Percentiles rank a stretch among this genome's conserved stretches.
Evolutionary conservation across 2,113 vertebrate genomes (phyloP).

Genomic region (Urocynchramus pylzowi): DNA sequence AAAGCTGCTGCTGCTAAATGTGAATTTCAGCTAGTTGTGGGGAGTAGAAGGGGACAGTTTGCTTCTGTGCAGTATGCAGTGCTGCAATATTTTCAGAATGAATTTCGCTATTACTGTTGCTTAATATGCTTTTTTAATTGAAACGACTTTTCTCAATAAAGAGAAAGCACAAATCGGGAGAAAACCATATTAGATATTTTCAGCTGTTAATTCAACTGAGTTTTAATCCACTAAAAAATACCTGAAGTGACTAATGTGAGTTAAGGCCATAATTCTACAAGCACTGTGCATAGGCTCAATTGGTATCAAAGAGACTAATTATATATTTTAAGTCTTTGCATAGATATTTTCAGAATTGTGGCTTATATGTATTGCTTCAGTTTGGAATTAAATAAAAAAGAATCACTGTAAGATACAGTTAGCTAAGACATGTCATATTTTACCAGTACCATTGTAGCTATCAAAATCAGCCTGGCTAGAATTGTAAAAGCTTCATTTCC

Average conservation of each 20-base stretch:
- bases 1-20: slow-evolving; percentile 19
- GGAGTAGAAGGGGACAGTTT: neutral
- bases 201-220: slow-evolving; percentile 1
- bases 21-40: slow-evolving; percentile 1
- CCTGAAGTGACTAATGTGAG: neutral
- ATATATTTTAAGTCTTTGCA: neutral
- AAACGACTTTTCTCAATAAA: slow-evolving; percentile 42
- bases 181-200: neutral
- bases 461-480: neutral
- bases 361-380: slow-evolving; percentile 28
- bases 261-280: slow-evolving; percentile 8
- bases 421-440: neutral
- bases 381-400: slow-evolving; percentile 31
- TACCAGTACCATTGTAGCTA: neutral
- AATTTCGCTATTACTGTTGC: slow-evolving; percentile 15
- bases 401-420: neutral
- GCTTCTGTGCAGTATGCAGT: neutral
- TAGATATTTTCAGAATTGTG: slow-evolving; percentile 15
- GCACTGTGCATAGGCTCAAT: neutral
- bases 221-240: neutral
- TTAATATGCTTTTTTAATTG: slow-evolving; percentile 10
- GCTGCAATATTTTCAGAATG: neutral
- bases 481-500: neutral
- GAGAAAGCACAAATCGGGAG: neutral
- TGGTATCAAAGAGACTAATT: neutral